Conservation (phyloP, 2,888 invertebrate genomes). For the Eupelmus urozonus region DNA sequence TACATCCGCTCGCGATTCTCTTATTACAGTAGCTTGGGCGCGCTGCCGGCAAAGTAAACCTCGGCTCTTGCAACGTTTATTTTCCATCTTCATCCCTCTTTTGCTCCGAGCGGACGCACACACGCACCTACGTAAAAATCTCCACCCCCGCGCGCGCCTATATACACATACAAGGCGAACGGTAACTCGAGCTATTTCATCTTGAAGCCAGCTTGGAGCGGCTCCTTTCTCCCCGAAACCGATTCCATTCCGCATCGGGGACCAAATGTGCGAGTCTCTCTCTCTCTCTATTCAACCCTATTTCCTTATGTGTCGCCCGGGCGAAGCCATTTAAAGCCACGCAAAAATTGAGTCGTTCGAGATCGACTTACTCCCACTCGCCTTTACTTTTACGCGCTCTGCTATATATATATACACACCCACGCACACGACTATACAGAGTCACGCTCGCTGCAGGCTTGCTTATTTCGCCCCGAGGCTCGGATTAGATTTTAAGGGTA, state of each 20-base stretch:
- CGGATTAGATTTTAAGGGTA: slow-evolving; percentile 34
- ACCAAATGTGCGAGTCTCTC: too few relatives aligned
- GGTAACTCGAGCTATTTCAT: slow-evolving; percentile 55
- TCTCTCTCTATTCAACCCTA: slow-evolving; percentile 38
- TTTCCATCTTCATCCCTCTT: slow-evolving; percentile 39
- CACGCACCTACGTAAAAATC: neutral
- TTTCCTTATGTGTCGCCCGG: slow-evolving; percentile 36
- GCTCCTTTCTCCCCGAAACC: slow-evolving; percentile 23
- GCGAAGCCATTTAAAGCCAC: slow-evolving; percentile 53
- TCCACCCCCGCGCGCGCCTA: neutral
- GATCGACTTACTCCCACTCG: slow-evolving; percentile 15
- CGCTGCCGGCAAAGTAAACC: slow-evolving; percentile 39
- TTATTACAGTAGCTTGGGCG: too few relatives aligned
- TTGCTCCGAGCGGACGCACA: neutral
- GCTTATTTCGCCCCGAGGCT: slow-evolving; percentile 21
- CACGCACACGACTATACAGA: neutral
- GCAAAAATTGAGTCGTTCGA: slow-evolving; percentile 58
- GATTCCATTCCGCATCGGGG: slow-evolving; percentile 45
- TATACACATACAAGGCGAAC: slow-evolving; percentile 16
- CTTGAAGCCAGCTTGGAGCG: neutral
- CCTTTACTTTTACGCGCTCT: slow-evolving; percentile 10
- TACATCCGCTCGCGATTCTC: too few relatives aligned
- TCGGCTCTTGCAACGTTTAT: slow-evolving; percentile 24
- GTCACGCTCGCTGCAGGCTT: slow-evolving; percentile 1
- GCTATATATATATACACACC: too few relatives aligned